These are phyloP conservation scores for Gibbula magus DNA, from an alignment of 2,888 invertebrate species.

Conservation along the genomic window DNA sequence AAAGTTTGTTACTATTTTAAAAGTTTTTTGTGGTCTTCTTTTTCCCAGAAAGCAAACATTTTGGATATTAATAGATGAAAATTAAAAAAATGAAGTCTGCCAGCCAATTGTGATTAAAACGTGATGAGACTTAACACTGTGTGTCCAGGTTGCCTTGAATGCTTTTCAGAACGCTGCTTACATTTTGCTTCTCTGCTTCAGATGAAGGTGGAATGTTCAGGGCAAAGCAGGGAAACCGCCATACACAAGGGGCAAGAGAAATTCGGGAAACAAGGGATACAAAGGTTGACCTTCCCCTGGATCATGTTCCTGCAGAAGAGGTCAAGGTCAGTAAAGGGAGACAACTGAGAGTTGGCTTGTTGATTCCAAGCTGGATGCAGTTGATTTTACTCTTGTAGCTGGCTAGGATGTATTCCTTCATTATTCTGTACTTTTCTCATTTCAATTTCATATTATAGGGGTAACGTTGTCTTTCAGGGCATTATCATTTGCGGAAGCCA, in stretches of 20 bases:
- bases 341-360: not conserved
- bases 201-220: conserved; percentile 62
- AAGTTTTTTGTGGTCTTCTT: too few relatives aligned
- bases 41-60: too few relatives aligned
- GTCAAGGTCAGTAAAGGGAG: conserved; percentile 48
- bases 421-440: not conserved
- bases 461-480: too few relatives aligned
- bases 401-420: not conserved
- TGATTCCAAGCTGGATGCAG: not conserved
- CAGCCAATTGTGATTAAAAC: too few relatives aligned
- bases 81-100: too few relatives aligned
- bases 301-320: conserved; percentile 57
- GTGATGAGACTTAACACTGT: too few relatives aligned
- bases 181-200: conserved; percentile 24
- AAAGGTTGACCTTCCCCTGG: conserved; percentile 59
- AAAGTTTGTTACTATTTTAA: too few relatives aligned
- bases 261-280: conserved; percentile 55
- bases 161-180: too few relatives aligned
- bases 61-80: too few relatives aligned
- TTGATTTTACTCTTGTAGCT: not conserved
- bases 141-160: too few relatives aligned
- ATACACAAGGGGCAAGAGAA: conserved; percentile 49
- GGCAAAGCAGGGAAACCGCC: conserved; percentile 44
- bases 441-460: not conserved
- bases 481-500: too few relatives aligned